Base-by-base conservation (phyloP, 2,797 vertebrate species). In the Amblyraja radiata region DNA sequence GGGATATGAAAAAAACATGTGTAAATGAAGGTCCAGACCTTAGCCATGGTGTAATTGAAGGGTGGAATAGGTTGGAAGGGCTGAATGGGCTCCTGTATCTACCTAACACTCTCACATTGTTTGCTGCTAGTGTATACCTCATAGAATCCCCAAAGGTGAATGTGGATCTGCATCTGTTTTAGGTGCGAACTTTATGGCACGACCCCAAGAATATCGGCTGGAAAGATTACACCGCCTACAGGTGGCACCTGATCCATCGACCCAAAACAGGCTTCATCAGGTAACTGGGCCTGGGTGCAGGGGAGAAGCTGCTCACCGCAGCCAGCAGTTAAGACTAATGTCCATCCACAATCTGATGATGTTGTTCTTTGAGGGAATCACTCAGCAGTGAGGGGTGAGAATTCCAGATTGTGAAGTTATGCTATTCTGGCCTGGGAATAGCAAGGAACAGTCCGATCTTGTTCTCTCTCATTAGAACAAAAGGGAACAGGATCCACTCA, bases 161-260 rank as follows among this genome's bases (percentile, higher is more conserved):
- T 65, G n/a, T 7, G 7, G 61, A 88, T 88, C 84, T 93, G 16
- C 36, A 94, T 94, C 74, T 93, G 92, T 0, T 93, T 90, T 93
- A 99, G 99, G 99, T 99, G 28, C 97, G 96, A 10, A 99, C 98
- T 0, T 94, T 99, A 93, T 99, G 99, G 99, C 99, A 99, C 0
- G 99, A 99, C 95, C 98, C 98, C 81, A 99, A 98, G 95, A 99
- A 99, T 94, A 96, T 99, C 25, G 99, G 99, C 68, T 99, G 99
- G 99, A 99, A 99, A 94, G 99, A 99, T 96, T 99, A 99, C 94
- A 99, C 99, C 0, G 99, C 99, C 73, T 99, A 99, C 95, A 97
- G 99, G 96, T 99, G 99, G 99, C 99, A 99, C 94, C 98, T 99
- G 93, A 97, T 97, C 94, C 99, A 99, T 94, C 98, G 98, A 94